A percentile compares a stretch with the other conserved stretches of the same genome.
Conservation (phyloP, 1,140 invertebrate genomes). For the Cydia fagiglandana region DNA sequence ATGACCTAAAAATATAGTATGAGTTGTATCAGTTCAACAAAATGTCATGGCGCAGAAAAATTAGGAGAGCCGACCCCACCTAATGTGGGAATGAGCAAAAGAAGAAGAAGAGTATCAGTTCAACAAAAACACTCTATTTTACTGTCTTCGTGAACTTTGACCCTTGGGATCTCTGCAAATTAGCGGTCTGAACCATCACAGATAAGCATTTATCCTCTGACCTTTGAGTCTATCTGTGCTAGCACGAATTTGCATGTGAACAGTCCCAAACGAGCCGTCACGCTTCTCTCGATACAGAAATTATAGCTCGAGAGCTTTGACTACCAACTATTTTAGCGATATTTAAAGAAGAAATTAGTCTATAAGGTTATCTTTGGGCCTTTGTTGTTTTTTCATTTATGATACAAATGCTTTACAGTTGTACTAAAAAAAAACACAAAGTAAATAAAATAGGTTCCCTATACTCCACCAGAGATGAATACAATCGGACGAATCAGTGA, state of each 20-base stretch:
- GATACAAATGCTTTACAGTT: too few species aligned
- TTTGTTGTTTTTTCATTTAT: too few species aligned
- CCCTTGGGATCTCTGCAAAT: background rate
- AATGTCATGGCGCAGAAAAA: too few species aligned
- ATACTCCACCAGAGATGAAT: too few species aligned
- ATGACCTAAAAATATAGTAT: background rate
- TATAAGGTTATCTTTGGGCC: too few species aligned
- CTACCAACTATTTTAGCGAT: background rate
- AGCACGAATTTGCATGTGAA: slow-evolving; percentile 24
- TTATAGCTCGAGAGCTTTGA: background rate
- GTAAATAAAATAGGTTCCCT: too few species aligned
- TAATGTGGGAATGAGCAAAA: too few species aligned
- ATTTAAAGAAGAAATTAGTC: too few species aligned
- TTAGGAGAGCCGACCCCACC: too few species aligned
- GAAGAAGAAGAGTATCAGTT: too few species aligned
- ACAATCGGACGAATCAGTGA: too few species aligned
- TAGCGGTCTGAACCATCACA: background rate
- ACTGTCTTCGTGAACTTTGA: background rate
- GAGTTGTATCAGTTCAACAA: background rate
- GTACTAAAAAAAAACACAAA: too few species aligned
- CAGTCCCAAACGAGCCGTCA: background rate
- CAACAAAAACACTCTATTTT: background rate
- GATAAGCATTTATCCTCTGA: slow-evolving; percentile 8
- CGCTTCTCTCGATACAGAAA: slow-evolving; percentile 2
- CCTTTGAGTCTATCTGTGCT: slow-evolving; percentile 13